Base-by-base conservation (phyloP, 2,888 invertebrate genomes). In the Tuberolachnus salignus region DNA sequence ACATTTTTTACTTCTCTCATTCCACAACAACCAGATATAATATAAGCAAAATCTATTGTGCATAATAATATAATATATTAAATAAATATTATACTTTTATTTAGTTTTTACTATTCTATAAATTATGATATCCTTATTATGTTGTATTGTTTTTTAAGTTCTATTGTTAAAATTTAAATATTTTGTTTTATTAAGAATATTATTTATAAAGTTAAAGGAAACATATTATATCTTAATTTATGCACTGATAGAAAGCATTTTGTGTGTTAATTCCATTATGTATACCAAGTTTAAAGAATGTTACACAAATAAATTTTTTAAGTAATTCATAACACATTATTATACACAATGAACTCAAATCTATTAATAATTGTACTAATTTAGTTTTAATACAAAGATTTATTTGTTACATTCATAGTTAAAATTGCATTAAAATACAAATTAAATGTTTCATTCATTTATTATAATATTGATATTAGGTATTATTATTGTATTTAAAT, bases 1-100 rank as follows among this genome's bases (percentile, higher is more conserved):
- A 93, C 96, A 2, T 97, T 98, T 87, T 95, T 98, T 85, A 91
- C 96, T 13, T 98, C 97, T 0, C 88, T 98, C 78, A 91, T 98
- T 85, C 98, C 98, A 0, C 95, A 97, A 84, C 92, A 93, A 82
- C 95, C 92, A 78, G 88, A 89, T 83, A 88, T 88, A 81, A 86
- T 88, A 82, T 88, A 87, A 84, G 9, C 13, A 61, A 49, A 21
- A 21, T 21, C 1, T 3, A 59, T 73, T 64, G 42, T 83, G 83
- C 82, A 69, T 69, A 66, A 67, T 26, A 53, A 51, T 67, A 49
- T 46, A 44, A 26, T 14, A 46, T 21, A 55, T 46, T 34, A 51
- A 63, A 53, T 51, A 13, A 44, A 46, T 61, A 49, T 34, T 34
- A 19, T 63, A 26, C 14, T 11, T 67, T 26, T 34, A 53, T 67